Evolutionary conservation across 2,113 vertebrate species (phyloP).

Genomic region (human (Homo sapiens)): GRCh38 chr3:136183501-136184000

Average conservation of each 20-base stretch:
- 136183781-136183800: conserved; percentile 14
- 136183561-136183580: too few species aligned
- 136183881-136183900: background rate
- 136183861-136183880: conserved; percentile 5
- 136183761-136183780: background rate
- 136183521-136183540: too few species aligned
- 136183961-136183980: conserved; percentile 25
- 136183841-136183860: background rate
- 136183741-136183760: background rate
- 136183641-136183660: too few species aligned
- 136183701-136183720: background rate
- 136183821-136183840: background rate
- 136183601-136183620: too few species aligned
- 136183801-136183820: background rate
- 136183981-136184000: conserved; percentile 5
- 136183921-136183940: background rate
- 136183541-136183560: too few species aligned
- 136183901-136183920: background rate
- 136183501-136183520: too few species aligned
- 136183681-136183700: background rate
- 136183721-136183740: conserved; percentile 4
- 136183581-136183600: too few species aligned
- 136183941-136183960: background rate
- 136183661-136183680: background rate
- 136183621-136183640: too few species aligned